Evolutionary conservation across 2,797 vertebrate genomes (phyloP).

Genomic region (Meriones psammophilus): DNA sequence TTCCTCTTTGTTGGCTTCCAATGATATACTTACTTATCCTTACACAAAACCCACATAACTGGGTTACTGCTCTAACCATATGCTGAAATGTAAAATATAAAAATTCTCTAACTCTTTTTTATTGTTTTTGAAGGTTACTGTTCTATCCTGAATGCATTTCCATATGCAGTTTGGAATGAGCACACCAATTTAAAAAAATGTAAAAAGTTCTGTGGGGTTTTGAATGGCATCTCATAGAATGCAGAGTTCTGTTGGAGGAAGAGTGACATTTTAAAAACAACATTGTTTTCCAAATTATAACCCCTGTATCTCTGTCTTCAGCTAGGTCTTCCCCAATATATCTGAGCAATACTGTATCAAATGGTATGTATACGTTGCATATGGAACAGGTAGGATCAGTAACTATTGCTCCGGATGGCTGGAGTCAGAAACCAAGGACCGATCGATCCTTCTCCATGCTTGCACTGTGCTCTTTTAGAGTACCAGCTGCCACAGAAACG

Average conservation of each 20-base stretch:
- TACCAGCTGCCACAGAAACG: neutral
- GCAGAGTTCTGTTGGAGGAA: neutral
- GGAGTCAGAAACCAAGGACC: neutral
- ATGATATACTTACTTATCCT: conserved; percentile 40
- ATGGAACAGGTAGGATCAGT: neutral
- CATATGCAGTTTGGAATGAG: neutral
- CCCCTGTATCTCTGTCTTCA: neutral
- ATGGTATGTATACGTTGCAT: neutral
- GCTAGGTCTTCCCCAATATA: neutral
- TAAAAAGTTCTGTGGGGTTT: neutral
- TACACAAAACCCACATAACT: neutral
- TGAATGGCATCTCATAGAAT: conserved; percentile 7
- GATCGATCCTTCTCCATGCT: neutral
- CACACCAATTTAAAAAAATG: neutral
- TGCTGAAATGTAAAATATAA: neutral
- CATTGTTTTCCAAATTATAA: neutral
- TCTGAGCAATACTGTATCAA: neutral
- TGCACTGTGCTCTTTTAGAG: neutral
- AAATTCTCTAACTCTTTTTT: neutral
- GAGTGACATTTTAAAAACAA: neutral
- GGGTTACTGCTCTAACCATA: neutral
- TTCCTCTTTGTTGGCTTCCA: neutral
- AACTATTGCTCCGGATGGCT: neutral
- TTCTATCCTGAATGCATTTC: neutral
- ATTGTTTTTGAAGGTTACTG: conserved; percentile 25